These are phyloP conservation scores for Theretra japonica DNA, from an alignment of 2,888 invertebrate genomes.

Conservation along the genomic window DNA sequence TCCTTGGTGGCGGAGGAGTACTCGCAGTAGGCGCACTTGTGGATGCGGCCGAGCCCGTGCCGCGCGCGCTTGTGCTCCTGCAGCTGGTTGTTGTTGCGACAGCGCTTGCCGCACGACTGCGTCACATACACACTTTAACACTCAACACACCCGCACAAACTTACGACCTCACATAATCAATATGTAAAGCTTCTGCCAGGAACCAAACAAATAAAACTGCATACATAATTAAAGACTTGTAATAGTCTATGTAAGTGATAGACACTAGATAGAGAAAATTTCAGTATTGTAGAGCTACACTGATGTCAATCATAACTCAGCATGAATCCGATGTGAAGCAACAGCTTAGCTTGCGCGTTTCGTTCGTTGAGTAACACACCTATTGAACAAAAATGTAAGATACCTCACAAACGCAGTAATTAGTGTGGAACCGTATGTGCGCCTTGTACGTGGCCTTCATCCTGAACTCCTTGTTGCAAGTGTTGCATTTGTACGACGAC, in stretches of 20 bases:
- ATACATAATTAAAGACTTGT: no score
- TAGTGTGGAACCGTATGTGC: constrained; percentile 73
- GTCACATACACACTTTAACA: background rate
- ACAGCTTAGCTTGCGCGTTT: no score
- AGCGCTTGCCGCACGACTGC: constrained; percentile 75
- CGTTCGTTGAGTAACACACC: no score
- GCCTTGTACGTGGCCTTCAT: constrained; percentile 76
- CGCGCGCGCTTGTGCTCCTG: constrained; percentile 76
- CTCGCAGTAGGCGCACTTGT: constrained; percentile 77
- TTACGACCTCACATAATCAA: no score
- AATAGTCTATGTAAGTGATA: no score
- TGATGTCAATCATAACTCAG: no score
- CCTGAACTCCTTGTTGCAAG: constrained; percentile 68
- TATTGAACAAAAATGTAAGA: no score
- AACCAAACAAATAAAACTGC: no score
- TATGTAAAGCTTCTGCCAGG: no score
- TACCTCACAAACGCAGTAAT: constrained; percentile 77
- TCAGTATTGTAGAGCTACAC: no score
- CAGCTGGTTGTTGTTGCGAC: constrained; percentile 74
- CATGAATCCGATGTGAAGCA: no score
- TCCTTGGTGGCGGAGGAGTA: constrained; percentile 78
- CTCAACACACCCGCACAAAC: background rate
- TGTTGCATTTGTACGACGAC: constrained; percentile 60
- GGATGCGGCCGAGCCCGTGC: constrained; percentile 72
- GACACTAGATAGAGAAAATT: no score